Evolutionary conservation across 2,888 invertebrate species (phyloP).

Genomic region (Galerucella calmariensis): DNA sequence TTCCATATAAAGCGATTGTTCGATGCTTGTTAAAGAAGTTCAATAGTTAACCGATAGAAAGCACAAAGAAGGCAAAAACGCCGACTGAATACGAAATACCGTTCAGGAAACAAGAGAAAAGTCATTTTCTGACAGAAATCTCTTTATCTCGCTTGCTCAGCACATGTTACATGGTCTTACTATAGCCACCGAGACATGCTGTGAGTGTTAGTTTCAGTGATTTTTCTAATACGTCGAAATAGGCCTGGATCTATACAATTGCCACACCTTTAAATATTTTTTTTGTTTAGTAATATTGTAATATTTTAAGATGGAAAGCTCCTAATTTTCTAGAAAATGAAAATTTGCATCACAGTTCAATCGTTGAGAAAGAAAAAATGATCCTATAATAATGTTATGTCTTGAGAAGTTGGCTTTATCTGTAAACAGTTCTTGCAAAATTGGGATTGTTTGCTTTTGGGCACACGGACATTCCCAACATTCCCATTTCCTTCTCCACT

Average conservation of each 20-base stretch:
- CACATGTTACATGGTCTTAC: constrained; percentile 58
- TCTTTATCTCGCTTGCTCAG: constrained; percentile 58
- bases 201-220: constrained; percentile 30
- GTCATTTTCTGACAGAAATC: constrained; percentile 59
- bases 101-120: constrained; percentile 51
- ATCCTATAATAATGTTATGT: too few species aligned
- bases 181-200: constrained; percentile 42
- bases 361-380: too few species aligned
- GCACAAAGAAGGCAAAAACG: constrained; percentile 56
- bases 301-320: too few species aligned
- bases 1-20: constrained; percentile 53
- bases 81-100: constrained; percentile 58
- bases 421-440: too few species aligned
- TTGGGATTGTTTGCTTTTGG: too few species aligned
- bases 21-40: constrained; percentile 54
- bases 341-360: too few species aligned
- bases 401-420: too few species aligned
- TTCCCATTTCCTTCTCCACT: too few species aligned
- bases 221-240: constrained; percentile 13
- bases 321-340: too few species aligned
- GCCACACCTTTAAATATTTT: neutral
- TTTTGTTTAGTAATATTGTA: neutral
- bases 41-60: constrained; percentile 59
- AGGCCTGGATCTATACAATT: neutral
- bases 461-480: too few species aligned